Conservation (phyloP, 2,888 invertebrate species). For the Zaprionus obscuricornis region DNA sequence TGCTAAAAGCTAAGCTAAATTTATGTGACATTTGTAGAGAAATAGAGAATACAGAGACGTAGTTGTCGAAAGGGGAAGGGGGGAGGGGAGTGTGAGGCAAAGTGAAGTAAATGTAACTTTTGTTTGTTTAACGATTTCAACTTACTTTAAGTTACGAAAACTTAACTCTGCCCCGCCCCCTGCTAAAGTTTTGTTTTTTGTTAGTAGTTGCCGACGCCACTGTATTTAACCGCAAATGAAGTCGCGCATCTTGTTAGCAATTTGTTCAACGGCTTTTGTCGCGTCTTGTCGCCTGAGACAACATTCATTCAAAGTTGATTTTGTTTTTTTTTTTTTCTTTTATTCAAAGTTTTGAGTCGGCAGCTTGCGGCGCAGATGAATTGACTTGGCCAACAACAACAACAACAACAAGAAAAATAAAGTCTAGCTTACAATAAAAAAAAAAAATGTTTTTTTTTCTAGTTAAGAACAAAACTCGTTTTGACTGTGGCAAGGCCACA, state of each 20-base stretch:
- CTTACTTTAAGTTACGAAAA: too few species aligned
- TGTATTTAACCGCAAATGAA: slow-evolving; percentile 26
- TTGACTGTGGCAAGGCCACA: slow-evolving; percentile 22
- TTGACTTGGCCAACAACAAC: slow-evolving; percentile 28
- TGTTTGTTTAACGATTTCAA: neutral
- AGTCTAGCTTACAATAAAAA: slow-evolving; percentile 23
- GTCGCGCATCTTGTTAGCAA: slow-evolving; percentile 35
- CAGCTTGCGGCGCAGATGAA: too few species aligned
- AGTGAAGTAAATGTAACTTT: too few species aligned
- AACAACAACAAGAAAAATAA: too few species aligned
- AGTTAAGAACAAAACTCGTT: slow-evolving; percentile 54
- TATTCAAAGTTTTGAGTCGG: slow-evolving; percentile 24
- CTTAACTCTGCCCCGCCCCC: too few species aligned
- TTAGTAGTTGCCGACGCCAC: neutral
- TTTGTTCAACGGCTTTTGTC: slow-evolving; percentile 40
- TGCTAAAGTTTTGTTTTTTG: too few species aligned
- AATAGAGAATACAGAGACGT: slow-evolving; percentile 24
- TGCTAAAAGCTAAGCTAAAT: slow-evolving; percentile 33
- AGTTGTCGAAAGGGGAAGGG: neutral
- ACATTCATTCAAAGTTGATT: slow-evolving; percentile 49
- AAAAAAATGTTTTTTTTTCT: too few species aligned
- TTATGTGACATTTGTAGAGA: slow-evolving; percentile 37
- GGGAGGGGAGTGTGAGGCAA: too few species aligned
- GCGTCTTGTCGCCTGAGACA: slow-evolving; percentile 31
- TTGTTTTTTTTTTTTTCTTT: slow-evolving; percentile 8